Conservation (phyloP, 2,888 invertebrate species). For the Drosophila cracens region DNA sequence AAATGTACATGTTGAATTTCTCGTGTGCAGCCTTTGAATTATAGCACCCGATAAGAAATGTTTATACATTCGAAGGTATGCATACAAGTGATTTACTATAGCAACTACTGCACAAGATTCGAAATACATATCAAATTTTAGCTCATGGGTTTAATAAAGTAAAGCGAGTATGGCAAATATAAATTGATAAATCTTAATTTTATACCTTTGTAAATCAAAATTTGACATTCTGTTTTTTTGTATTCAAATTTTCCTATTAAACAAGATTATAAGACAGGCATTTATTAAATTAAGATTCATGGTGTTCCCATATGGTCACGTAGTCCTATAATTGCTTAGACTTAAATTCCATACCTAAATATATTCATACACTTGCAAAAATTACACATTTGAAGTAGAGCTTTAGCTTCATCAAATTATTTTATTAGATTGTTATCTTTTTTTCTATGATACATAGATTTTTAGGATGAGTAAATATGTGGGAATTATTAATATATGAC, state of each 20-base stretch:
- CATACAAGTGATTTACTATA: conserved; percentile 10
- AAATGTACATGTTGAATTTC: conserved; percentile 21
- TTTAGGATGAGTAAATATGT: background rate
- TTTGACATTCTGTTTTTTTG: background rate
- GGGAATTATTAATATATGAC: background rate
- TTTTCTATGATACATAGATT: background rate
- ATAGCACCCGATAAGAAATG: conserved; percentile 6
- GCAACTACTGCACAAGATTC: background rate
- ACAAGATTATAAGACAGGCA: background rate
- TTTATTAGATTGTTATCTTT: background rate
- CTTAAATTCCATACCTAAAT: background rate
- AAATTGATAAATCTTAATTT: background rate
- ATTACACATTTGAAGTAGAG: background rate
- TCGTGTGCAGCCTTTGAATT: conserved; percentile 19
- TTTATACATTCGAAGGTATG: conserved; percentile 7
- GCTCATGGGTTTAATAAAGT: background rate
- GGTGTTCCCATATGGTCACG: background rate
- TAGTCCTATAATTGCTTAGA: background rate
- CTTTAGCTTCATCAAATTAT: background rate
- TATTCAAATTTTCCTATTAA: background rate
- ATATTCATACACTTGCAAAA: background rate
- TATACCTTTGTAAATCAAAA: background rate
- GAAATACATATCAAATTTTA: background rate
- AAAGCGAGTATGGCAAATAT: background rate
- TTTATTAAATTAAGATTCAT: background rate